Base-by-base conservation (phyloP, 1,140 invertebrate species). In the Drosophila ficusphila region DNA sequence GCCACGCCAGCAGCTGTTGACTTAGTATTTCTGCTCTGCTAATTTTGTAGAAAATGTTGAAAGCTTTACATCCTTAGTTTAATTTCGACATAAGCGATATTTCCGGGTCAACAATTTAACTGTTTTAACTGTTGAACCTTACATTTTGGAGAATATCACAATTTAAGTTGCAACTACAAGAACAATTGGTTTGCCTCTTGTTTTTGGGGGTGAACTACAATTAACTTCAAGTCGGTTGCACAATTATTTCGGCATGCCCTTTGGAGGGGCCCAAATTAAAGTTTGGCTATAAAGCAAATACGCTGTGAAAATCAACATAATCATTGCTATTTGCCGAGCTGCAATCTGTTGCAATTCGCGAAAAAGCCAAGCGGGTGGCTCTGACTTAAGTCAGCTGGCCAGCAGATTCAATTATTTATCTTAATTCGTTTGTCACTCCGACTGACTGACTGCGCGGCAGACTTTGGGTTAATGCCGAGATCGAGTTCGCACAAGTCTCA, bases 391-490 rank as follows among this genome's bases (percentile, higher is more conserved):
- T 41, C 9, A 48, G 39, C 47, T 60, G 38, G 57, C 49, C 61
- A 68, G 75, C 61, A 72, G 49, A 57, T 64, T 60, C 69, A 85
- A 79, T 79, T 81, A 86, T 85, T 62, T 79, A 60, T 70, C 71
- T 85, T 62, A 83, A 76, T 85, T 83, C 65, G 72, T 81, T 68
- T 68, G 64, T 68, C 64, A 68, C 60, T 68, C 61, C 34, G 61
- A 9, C 46, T 67, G 79, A 71, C 79, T 54, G 39, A 25, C 21
- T 36, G 49, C 23, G 7, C n/a, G 54, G 44, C 60, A 60, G 61
- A 23, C 61, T 65, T 65, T 48, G 21, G 38, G 41, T 48, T 65
- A 62, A 41, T 62, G 25, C 52, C 25, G 58, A 56, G 56, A 36
- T 62, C 41, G 58, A 65, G 39, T 39, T 65, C 62, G 62, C 58